These are phyloP conservation scores for Formica aserva DNA, from an alignment of 2,888 invertebrate genomes.

Conservation along the genomic window DNA sequence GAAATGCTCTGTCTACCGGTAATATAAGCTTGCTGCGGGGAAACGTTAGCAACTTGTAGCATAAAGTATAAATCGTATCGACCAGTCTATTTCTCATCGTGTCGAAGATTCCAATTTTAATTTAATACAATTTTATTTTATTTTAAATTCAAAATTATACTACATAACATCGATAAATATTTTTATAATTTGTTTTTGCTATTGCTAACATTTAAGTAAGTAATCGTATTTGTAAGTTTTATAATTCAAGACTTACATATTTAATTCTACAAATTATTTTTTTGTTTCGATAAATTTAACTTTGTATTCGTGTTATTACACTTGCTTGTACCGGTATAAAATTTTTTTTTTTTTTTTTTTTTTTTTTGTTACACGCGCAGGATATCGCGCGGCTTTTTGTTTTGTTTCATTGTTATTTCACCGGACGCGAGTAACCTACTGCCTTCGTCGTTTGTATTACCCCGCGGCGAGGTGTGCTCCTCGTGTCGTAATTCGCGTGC, in stretches of 20 bases:
- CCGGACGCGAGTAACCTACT: constrained; percentile 70
- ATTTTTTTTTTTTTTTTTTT: background rate
- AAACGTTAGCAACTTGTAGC: constrained; percentile 32
- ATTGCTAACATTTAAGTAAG: constrained; percentile 8
- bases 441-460: constrained; percentile 67
- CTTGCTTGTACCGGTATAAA: background rate
- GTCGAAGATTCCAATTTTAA: constrained; percentile 19
- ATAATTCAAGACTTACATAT: background rate
- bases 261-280: background rate
- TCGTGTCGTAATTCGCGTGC: constrained; percentile 70
- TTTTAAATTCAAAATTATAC: background rate
- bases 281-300: background rate
- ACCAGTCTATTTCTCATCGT: constrained; percentile 23
- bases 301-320: background rate
- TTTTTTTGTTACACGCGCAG: background rate
- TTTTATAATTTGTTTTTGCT: background rate
- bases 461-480: constrained; percentile 47
- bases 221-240: background rate
- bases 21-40: constrained; percentile 24
- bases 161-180: background rate
- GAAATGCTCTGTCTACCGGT: constrained; percentile 42
- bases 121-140: background rate
- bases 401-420: constrained; percentile 61
- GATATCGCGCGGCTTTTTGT: constrained; percentile 37
- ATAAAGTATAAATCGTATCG: constrained; percentile 33